Evolutionary conservation across 2,113 vertebrate species (phyloP), one percentile per base, ranked within the genome.

Genomic region (Callithrix jacchus): DNA sequence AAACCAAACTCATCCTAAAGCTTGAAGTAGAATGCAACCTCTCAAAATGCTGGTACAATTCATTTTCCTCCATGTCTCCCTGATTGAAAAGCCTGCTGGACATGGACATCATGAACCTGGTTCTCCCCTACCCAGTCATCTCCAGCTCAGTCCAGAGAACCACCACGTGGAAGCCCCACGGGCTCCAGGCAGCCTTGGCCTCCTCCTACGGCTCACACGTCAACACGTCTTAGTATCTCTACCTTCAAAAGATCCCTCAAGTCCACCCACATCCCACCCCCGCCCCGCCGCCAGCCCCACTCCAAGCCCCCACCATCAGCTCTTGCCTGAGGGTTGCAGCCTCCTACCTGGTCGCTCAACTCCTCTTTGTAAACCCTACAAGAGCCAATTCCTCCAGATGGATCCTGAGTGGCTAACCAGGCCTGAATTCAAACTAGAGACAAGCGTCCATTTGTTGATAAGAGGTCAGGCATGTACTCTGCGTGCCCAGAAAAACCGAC

Each of bases 61-160:
- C 16, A 25, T 37, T 42, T 20, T 79, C 61, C 45, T 47, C 37
- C 3, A 0, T 0, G 11, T 30, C 16, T 56, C 47, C 47, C 56
- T 8, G 6, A 10, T 10, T 64, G 6, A 1, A 92, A 82, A 40
- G 83, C 10, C 17, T 12, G 2, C 27, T 32, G 20, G 76, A 56
- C 37, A 4, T 0, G 1, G 54, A 3, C 17, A 2, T n/a, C 8
- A 4, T 37, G 25, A 13, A 32, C 16, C 56, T 10, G n/a, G 32
- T 68, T 68, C 66, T n/a, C 17, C 13, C 21, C 27, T 14, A 20
- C 20, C n/a, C 18, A 35, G 10, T 1, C 1, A 87, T 6, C 81
- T 54, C 35, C 61, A 66, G 76, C 27, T 25, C 64, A 52, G 30
- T 12, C n/a, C 40, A 13, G 6, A 14, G 20, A 70, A 66, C 0